Evolutionary conservation across 2,888 invertebrate genomes (phyloP).

Genomic region (Macrophya annulata): DNA sequence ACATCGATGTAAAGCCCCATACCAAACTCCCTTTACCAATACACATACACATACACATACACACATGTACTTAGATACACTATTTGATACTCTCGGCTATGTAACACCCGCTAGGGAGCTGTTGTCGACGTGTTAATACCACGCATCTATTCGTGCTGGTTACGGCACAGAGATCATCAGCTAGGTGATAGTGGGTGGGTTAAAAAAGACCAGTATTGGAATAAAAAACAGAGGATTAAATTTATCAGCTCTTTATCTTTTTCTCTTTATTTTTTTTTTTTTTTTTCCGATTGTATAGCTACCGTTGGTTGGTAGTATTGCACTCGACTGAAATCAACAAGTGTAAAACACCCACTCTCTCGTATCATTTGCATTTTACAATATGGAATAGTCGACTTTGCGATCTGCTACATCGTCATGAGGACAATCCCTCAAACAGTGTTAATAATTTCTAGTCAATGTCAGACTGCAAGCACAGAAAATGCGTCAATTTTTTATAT

Average conservation of each 20-base stretch:
- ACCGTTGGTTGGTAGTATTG: neutral
- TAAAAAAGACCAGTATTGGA: neutral
- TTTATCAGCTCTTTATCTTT: neutral
- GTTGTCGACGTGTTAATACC: slow-evolving; percentile 61
- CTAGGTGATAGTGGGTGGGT: neutral
- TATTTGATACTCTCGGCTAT: neutral
- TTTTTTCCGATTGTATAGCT: neutral
- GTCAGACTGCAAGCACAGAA: no score
- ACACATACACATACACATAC: neutral
- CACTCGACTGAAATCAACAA: neutral
- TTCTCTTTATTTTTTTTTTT: neutral
- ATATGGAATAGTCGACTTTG: neutral
- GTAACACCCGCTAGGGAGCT: slow-evolving; percentile 24
- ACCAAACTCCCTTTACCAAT: neutral
- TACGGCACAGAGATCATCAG: neutral
- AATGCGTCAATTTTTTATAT: no score
- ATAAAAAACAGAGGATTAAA: neutral
- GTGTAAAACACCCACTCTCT: neutral
- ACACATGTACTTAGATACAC: neutral
- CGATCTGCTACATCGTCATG: neutral
- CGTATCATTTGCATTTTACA: neutral
- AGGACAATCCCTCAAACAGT: neutral
- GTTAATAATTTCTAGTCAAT: no score
- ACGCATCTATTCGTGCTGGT: neutral
- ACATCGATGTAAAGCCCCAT: neutral